Conservation (phyloP, 2,797 vertebrate species). For the Fratercula arctica region DNA sequence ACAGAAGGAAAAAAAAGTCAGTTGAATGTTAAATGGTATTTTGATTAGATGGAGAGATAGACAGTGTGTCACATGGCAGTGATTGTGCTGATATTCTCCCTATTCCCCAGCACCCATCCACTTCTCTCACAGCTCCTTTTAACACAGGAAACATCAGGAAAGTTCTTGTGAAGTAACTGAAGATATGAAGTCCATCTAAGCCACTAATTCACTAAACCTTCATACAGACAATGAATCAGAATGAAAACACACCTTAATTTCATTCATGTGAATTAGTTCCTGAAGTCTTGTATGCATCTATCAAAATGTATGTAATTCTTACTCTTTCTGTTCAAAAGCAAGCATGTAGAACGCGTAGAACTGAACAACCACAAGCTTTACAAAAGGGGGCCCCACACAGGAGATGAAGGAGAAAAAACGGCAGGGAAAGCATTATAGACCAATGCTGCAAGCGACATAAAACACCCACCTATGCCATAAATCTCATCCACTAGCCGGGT, state of each 20-base stretch:
- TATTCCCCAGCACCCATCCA: background rate
- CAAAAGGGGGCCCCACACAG: background rate
- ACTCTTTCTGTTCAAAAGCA: background rate
- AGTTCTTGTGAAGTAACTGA: background rate
- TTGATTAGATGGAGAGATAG: background rate
- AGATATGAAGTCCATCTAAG: background rate
- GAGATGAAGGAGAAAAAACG: background rate
- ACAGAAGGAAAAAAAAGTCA: background rate
- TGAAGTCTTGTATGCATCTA: background rate
- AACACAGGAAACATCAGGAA: background rate
- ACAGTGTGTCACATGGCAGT: background rate
- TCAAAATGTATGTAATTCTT: background rate
- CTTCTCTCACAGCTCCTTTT: background rate
- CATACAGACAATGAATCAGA: background rate
- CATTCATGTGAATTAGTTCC: background rate
- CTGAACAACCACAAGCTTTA: background rate
- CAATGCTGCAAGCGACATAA: background rate
- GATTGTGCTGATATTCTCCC: background rate
- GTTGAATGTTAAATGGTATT: background rate
- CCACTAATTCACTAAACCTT: background rate
- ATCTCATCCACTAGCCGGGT: background rate
- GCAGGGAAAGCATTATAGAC: accelerated
- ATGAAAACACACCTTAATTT: background rate
- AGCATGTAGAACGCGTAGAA: accelerated
- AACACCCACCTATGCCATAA: background rate